Base-by-base conservation (phyloP, 2,113 vertebrate genomes). In the Pollimyrus isidori region DNA sequence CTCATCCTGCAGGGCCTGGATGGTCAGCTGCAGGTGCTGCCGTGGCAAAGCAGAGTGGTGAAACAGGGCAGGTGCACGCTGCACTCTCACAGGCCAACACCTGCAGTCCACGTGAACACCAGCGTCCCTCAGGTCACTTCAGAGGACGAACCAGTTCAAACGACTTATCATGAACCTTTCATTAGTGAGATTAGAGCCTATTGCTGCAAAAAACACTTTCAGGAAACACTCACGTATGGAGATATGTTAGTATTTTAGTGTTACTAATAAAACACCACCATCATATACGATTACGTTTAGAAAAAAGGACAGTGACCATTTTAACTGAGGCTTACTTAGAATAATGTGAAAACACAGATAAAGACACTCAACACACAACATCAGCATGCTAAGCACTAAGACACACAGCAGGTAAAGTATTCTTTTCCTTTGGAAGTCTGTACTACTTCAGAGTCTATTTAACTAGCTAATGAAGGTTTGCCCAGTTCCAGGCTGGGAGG, bases 1-100 rank as follows among this genome's bases (percentile, higher is more conserved):
- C 88, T 99, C 98, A 91, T 99, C 98, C 92, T 99, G 98, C 90
- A 99, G 96, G 88, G 98, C 98, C 94, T 99, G 98, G 94, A 99
- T 99, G 92, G 98, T 99, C 96, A 99, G 92, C 94, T 99, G 98
- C 90, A 99, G 96, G 93, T 99, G 98, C 98, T 99, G 93, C 21
- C 91, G 45, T 35, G 87, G 89, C 91, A 91, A 39, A 83, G 39
- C 35, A 5, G 1, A 62, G 26, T 4, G 46, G 88, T 42, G 35
- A 62, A 80, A 13, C 50, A 46, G 13, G 10, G 39, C 39, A 48
- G 45, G 48, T 80, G 45, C 35, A 1, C 23, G 11, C 46, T 26
- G 42, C 15, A 19, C 62, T 65, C 58, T 26, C 58, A 30, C 62
- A 69, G 62, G 3, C 62, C 62, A 26, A n/a, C 65, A 87, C 76